Base-by-base conservation (phyloP, 2,888 invertebrate genomes). In the Pandemis heparana region DNA sequence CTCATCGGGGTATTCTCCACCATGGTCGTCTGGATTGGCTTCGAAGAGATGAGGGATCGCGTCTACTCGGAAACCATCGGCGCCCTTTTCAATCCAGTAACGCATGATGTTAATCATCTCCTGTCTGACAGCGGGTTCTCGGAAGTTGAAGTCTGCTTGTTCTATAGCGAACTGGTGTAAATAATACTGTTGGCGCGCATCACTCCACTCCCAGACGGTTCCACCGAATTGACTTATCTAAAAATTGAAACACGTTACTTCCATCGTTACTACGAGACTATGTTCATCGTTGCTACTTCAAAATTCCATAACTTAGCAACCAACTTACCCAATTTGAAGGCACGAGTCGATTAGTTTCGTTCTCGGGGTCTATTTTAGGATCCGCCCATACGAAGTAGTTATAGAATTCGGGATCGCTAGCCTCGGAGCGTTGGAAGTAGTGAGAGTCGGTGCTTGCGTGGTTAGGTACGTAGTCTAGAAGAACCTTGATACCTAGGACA, bases 361-460 rank as follows among this genome's bases (percentile, higher is more conserved):
- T 87, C 0, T 89, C 83, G 38, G 91, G 87, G 70, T 91, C 94
- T 0, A 88, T 82, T 61, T 89, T 84, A 0, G 95, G 95, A 61
- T 96, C 95, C 46, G 94, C 95, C 98, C 98, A 98, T 0, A 97
- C 88, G 84, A 97, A 98, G 83, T 95, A 97, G 80, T 98, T 96
- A 51, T 95, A 96, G 82, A 95, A 98, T 0, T 95, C 95, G 0
- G 95, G 92, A 66, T 95, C 95, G 1, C 89, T 89, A 0, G 94
- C 90, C 2, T 96, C 94, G 0, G 98, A 98, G 68, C 96, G 94
- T 38, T 89, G 84, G 88, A 99, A 99, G 97, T 99, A 99, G 2
- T 96, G 95, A 63, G 98, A 97, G 77, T 97, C 92, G 63, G 96
- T 96, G 77, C 97, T 97, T 0, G 97, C 95, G 77, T 96, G 96